Percentiles rank a stretch among this genome's conserved stretches.
Evolutionary conservation across 2,113 vertebrate species (phyloP).

Genomic region (Suricata suricatta): DNA sequence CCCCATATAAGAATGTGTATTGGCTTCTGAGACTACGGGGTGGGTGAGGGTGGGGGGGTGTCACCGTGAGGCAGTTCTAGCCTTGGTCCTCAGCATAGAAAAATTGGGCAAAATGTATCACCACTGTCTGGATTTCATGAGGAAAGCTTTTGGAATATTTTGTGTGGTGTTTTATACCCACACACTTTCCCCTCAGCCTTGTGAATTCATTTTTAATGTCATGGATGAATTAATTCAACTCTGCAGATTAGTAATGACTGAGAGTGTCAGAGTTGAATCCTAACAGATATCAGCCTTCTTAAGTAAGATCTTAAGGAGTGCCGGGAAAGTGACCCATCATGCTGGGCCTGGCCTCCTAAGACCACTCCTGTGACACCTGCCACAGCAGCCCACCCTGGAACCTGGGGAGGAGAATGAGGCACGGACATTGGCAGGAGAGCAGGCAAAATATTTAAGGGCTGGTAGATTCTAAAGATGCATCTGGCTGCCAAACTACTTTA

Average conservation of each 20-base stretch:
- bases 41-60: too few species aligned
- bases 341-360: not conserved
- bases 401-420: not conserved
- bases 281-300: not conserved
- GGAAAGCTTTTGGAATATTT: not conserved
- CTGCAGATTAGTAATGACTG: not conserved
- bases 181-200: not conserved
- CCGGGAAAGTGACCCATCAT: too few species aligned
- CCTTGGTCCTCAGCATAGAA: not conserved
- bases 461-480: not conserved
- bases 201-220: conserved; percentile 6
- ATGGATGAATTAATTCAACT: not conserved
- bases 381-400: too few species aligned
- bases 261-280: not conserved
- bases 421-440: not conserved
- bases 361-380: not conserved
- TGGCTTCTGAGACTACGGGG: not conserved
- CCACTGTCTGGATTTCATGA: not conserved
- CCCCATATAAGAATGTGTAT: not conserved
- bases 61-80: not conserved
- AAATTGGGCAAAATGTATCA: not conserved
- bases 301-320: not conserved
- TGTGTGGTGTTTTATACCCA: not conserved
- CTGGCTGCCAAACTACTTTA: not conserved
- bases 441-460: not conserved